phyloP scores from a whole-genome alignment of 2,888 invertebrate genomes.

The Trichogramma evanescens region DNA sequence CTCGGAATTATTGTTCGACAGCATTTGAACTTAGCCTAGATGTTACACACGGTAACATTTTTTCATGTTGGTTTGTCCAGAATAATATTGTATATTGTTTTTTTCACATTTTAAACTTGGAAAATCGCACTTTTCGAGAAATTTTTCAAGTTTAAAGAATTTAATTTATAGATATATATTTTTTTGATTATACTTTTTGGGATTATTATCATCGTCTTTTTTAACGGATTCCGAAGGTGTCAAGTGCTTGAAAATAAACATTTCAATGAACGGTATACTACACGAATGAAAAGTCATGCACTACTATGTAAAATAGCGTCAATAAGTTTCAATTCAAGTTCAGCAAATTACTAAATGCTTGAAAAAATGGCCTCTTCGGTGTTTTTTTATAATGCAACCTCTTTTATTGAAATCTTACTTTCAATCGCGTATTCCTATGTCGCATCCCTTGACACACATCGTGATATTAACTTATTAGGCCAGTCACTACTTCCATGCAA shows the following conservation, averaged over 20 bases:
- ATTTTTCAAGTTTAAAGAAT: slow-evolving; percentile 6
- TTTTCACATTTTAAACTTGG: not conserved
- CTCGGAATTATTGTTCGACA: slow-evolving; percentile 48
- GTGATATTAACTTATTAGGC: slow-evolving; percentile 40
- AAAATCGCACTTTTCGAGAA: slow-evolving; percentile 12
- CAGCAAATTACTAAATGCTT: too few species aligned
- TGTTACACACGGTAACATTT: slow-evolving; percentile 19
- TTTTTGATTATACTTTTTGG: not conserved
- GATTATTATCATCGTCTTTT: not conserved
- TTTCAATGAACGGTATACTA: too few species aligned
- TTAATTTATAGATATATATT: not conserved
- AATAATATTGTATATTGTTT: slow-evolving; percentile 11
- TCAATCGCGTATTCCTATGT: slow-evolving; percentile 13
- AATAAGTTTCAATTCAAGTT: too few species aligned
- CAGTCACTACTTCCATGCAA: slow-evolving; percentile 44
- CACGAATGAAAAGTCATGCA: too few species aligned
- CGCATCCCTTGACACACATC: slow-evolving; percentile 25
- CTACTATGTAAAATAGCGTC: too few species aligned
- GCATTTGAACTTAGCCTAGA: slow-evolving; percentile 43
- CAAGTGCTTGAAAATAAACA: too few species aligned
- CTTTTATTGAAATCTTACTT: not conserved
- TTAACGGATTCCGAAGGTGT: not conserved
- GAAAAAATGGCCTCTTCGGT: too few species aligned
- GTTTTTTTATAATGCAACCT: too few species aligned
- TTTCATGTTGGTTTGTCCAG: slow-evolving; percentile 26